These are phyloP conservation scores for Drosophila gaucha DNA, from an alignment of 2,888 invertebrate genomes.

Conservation along the genomic window DNA sequence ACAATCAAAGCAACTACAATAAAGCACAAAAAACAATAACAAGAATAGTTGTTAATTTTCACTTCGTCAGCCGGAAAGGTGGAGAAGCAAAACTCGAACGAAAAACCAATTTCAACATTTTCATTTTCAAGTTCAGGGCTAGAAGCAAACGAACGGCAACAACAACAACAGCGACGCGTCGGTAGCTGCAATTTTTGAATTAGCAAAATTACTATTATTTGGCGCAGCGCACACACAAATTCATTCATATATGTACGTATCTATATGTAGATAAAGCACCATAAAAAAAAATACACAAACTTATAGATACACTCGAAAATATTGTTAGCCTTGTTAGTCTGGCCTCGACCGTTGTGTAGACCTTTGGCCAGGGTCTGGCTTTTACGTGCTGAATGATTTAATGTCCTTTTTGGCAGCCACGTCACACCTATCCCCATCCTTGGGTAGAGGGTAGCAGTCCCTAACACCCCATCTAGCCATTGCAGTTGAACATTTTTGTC, in stretches of 20 bases:
- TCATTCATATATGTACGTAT: conserved; percentile 15
- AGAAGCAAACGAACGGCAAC: conserved; percentile 38
- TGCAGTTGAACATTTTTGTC: conserved; percentile 73
- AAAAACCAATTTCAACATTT: conserved; percentile 61
- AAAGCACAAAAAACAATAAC: conserved; percentile 30
- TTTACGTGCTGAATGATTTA: conserved; percentile 77
- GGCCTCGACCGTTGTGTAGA: conserved; percentile 48
- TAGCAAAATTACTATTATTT: conserved; percentile 81
- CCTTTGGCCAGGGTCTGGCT: conserved; percentile 45
- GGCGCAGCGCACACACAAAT: conserved; percentile 62
- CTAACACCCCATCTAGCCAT: conserved; percentile 11
- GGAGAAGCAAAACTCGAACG: conserved; percentile 31
- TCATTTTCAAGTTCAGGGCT: conserved; percentile 75
- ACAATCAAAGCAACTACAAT: conserved; percentile 2
- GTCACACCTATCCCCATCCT: conserved; percentile 49
- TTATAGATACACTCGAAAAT: conserved; percentile 28
- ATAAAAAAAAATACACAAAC: conserved; percentile 5
- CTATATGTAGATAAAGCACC: conserved; percentile 4
- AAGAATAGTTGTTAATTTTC: conserved; percentile 70
- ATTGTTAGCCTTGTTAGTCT: conserved; percentile 64
- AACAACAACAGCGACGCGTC: conserved; percentile 44
- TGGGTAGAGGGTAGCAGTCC: conserved; percentile 4
- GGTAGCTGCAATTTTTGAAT: conserved; percentile 75
- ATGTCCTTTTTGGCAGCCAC: conserved; percentile 76
- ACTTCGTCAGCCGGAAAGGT: conserved; percentile 60